Evolutionary conservation across 2,888 invertebrate genomes (phyloP).

Genomic region (Drosophila quasianomalipes): DNA sequence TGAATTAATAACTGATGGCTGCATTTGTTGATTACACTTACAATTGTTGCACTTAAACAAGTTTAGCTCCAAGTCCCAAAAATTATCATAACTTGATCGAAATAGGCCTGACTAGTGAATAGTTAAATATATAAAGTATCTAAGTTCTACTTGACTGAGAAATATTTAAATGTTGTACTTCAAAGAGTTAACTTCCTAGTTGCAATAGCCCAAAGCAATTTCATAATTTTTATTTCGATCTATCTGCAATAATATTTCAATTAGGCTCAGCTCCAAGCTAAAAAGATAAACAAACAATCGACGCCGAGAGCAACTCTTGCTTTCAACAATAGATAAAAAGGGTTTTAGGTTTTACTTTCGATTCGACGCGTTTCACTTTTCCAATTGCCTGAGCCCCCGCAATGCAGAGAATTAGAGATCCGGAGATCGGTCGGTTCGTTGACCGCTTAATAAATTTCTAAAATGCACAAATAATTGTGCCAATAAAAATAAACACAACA

Average conservation of each 20-base stretch:
- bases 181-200: background rate
- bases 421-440: constrained; percentile 47
- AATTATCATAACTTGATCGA: background rate
- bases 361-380: constrained; percentile 56
- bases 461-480: constrained; percentile 81
- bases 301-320: constrained; percentile 2
- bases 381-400: constrained; percentile 3
- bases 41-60: background rate
- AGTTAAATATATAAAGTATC: background rate
- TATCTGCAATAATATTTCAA: background rate
- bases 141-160: background rate
- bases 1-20: background rate
- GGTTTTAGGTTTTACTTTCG: constrained; percentile 59
- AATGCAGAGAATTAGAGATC: constrained; percentile 11
- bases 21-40: background rate
- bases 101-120: background rate
- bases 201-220: background rate
- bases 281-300: background rate
- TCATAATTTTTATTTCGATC: background rate
- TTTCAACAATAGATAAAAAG: constrained; percentile 16
- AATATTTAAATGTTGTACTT: background rate
- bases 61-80: background rate
- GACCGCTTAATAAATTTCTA: constrained; percentile 77
- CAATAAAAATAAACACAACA: constrained; percentile 77
- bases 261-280: background rate